Evolutionary conservation across 2,797 vertebrate genomes (phyloP).

Genomic region (Clarias fuscus): DNA sequence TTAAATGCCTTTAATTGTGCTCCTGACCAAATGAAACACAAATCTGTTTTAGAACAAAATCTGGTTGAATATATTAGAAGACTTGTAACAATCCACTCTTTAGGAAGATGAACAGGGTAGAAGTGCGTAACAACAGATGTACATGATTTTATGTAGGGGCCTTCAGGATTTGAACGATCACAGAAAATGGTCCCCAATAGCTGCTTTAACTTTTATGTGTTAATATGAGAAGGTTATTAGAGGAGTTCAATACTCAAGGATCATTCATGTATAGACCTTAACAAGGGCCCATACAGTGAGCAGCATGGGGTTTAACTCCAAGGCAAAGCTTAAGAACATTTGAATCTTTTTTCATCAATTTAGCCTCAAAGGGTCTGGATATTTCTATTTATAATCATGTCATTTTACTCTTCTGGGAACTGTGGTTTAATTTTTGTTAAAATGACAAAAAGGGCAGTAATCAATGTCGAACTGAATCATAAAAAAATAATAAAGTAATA

Average conservation of each 20-base stretch:
- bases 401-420: slow-evolving; percentile 48
- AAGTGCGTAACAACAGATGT: slow-evolving; percentile 61
- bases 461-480: slow-evolving; percentile 52
- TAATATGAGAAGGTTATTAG: slow-evolving; percentile 72
- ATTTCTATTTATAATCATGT: slow-evolving; percentile 40
- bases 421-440: slow-evolving; percentile 59
- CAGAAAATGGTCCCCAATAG: slow-evolving; percentile 70
- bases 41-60: slow-evolving; percentile 72
- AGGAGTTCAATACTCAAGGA: slow-evolving; percentile 56
- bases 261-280: slow-evolving; percentile 40
- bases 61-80: slow-evolving; percentile 55
- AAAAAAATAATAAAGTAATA: too few relatives aligned
- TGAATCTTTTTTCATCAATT: slow-evolving; percentile 62
- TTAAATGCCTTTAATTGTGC: slow-evolving; percentile 65
- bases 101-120: slow-evolving; percentile 64
- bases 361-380: slow-evolving; percentile 55
- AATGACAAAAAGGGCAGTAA: slow-evolving; percentile 61
- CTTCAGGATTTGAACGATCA: slow-evolving; percentile 47
- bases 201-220: slow-evolving; percentile 72
- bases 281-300: slow-evolving; percentile 29
- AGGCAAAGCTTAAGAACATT: slow-evolving; percentile 53
- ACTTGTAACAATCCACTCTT: slow-evolving; percentile 54
- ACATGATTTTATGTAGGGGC: slow-evolving; percentile 62
- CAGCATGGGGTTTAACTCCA: slow-evolving; percentile 48
- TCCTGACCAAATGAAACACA: slow-evolving; percentile 63